Percentiles rank a stretch among this genome's conserved stretches.
These are phyloP conservation scores for Lethocerus indicus DNA, from an alignment of 1,140 invertebrate species.

Conservation along the genomic window DNA sequence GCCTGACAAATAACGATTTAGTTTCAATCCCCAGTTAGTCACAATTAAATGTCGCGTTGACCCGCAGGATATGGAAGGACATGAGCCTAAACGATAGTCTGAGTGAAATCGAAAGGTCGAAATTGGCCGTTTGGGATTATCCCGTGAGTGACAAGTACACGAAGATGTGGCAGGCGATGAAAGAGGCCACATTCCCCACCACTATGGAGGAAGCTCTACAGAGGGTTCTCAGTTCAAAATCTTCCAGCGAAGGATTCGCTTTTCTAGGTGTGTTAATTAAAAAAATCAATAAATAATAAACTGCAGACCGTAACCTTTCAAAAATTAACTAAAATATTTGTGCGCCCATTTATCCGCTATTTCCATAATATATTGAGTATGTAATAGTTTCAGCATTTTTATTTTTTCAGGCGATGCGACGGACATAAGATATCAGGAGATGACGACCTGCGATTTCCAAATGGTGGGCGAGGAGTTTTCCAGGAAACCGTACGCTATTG, in stretches of 20 bases:
- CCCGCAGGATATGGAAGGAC: conserved; percentile 84
- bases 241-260: conserved; percentile 74
- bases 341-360: background rate
- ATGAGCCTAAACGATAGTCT: conserved; percentile 91
- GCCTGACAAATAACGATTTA: too few species aligned
- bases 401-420: conserved; percentile 61
- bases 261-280: conserved; percentile 47
- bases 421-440: conserved; percentile 66
- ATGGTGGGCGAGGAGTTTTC: conserved; percentile 92
- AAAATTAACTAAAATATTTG: background rate
- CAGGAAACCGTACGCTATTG: conserved; percentile 88
- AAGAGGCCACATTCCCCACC: conserved; percentile 65
- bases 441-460: conserved; percentile 82
- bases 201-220: conserved; percentile 58
- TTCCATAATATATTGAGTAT: too few species aligned
- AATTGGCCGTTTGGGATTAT: conserved; percentile 96
- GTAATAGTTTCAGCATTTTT: too few species aligned
- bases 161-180: conserved; percentile 97
- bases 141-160: conserved; percentile 96
- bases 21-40: too few species aligned
- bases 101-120: conserved; percentile 71
- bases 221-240: conserved; percentile 54
- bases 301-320: background rate
- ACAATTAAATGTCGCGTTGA: background rate
- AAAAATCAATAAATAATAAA: background rate